Evolutionary conservation across 2,888 invertebrate genomes (phyloP), one percentile per base, ranked within the genome.

Genomic region (Catotricha subobsoleta): DNA sequence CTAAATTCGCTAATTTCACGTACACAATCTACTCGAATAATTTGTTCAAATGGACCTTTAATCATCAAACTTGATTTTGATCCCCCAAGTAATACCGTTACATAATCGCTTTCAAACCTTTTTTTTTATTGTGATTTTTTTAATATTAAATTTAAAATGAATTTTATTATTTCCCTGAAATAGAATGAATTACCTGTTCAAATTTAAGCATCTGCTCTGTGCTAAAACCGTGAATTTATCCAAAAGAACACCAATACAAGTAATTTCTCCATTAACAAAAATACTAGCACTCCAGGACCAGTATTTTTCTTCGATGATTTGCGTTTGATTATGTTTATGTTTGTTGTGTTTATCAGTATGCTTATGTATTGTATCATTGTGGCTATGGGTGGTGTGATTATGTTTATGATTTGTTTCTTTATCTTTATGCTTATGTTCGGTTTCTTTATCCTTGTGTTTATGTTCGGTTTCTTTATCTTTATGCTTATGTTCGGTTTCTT

Each of bases 231-330:
- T 82, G 15, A 71, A 60, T 3, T 64, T 53, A 48, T 76, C 71
- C 33, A 86, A 55, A 42, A 86, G 60, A 27, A 76, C 67, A 5
- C 80, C 83, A 34, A 74, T 67, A 52, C 84, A 83, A 50, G 62
- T 69, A 46, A 76, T 76, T 43, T 63, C 56, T 3, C 86, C 84
- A 52, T 83, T 73, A 1, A 70, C 64, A 56, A 72, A 80, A 40
- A 87, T 64, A 50, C 77, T 75, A 1, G 74, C 80, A 51, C 74
- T 62, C 84, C 84, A 86, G 0, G 82, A 80, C 69, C 75, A 74
- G 44, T 60, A 49, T 48, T 64, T 63, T 21, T 56, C 51, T 23
- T 55, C 19, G 13, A 2, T n/a, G n/a, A n/a, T n/a, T n/a, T n/a
- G n/a, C n/a, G n/a, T n/a, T n/a, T n/a, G n/a, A n/a, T n/a, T n/a